These are phyloP conservation scores for Vollenhovia emeryi DNA, from an alignment of 1,140 invertebrate species.

Conservation along the genomic window DNA sequence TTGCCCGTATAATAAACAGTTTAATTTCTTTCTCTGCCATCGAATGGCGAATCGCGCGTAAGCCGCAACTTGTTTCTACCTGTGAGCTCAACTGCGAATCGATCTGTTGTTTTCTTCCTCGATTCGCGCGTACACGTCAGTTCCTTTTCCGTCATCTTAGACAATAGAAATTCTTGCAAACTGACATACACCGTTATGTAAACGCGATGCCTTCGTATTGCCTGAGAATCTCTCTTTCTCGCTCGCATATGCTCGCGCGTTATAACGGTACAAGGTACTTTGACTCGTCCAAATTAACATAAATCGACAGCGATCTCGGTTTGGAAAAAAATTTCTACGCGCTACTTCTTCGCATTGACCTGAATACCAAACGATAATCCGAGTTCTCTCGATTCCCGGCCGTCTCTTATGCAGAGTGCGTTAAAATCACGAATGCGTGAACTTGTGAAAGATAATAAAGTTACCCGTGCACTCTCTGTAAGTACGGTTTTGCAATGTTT, in stretches of 20 bases:
- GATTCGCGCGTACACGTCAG: background rate
- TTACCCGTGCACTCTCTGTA: background rate
- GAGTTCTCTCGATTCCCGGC: constrained; percentile 25
- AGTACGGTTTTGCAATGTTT: background rate
- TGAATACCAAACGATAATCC: constrained; percentile 49
- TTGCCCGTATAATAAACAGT: background rate
- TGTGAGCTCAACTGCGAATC: constrained; percentile 2
- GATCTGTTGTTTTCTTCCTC: background rate
- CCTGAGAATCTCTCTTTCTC: constrained; percentile 24
- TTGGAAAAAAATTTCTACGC: constrained; percentile 74
- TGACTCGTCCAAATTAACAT: constrained; percentile 82
- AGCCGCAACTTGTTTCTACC: background rate
- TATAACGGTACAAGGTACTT: constrained; percentile 81
- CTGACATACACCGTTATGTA: constrained; percentile 56
- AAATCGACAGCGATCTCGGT: constrained; percentile 72
- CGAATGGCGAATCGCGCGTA: background rate
- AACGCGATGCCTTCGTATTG: constrained; percentile 43
- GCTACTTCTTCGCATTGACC: constrained; percentile 70
- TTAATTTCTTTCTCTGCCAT: background rate
- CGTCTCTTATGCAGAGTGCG: background rate
- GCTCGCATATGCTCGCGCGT: constrained; percentile 44
- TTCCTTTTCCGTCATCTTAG: constrained; percentile 4
- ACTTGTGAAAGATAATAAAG: background rate
- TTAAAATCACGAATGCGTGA: constrained; percentile 36
- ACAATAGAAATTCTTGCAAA: constrained; percentile 23